Percentiles rank a stretch among this genome's conserved stretches.
phyloP scores from a whole-genome alignment of 2,888 invertebrate species.

The Ligdia adustata region DNA sequence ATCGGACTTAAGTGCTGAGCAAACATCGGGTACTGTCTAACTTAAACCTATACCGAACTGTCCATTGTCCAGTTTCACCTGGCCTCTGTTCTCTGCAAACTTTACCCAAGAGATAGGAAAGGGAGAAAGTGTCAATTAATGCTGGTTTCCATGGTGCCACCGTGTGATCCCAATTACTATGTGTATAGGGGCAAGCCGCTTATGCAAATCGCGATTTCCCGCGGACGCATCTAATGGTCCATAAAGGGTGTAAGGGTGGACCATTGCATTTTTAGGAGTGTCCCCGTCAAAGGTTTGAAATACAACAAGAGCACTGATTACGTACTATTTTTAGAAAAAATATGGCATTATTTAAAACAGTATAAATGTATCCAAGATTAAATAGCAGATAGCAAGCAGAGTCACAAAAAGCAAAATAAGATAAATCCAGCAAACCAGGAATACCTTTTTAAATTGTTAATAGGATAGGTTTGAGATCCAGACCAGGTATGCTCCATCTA shows the following conservation, averaged over 20 bases:
- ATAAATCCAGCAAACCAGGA: too few species aligned
- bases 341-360: too few species aligned
- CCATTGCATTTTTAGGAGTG: conserved; percentile 71
- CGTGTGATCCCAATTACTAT: conserved; percentile 81
- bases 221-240: conserved; percentile 81
- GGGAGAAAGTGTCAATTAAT: conserved; percentile 46
- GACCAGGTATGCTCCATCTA: too few species aligned
- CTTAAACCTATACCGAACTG: conserved; percentile 62
- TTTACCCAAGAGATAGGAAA: conserved; percentile 29
- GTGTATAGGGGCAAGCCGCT: conserved; percentile 81
- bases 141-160: conserved; percentile 54
- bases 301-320: conserved; percentile 16
- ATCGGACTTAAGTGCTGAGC: conserved; percentile 73
- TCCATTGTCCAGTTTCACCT: conserved; percentile 53
- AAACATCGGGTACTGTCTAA: conserved; percentile 72
- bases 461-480: too few species aligned
- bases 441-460: too few species aligned
- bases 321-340: too few species aligned
- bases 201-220: conserved; percentile 82
- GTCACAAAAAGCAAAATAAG: too few species aligned
- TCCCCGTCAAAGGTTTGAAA: conserved; percentile 5
- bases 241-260: conserved; percentile 53
- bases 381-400: too few species aligned
- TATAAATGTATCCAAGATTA: too few species aligned
- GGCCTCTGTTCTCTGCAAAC: conserved; percentile 44